Base-by-base conservation (phyloP, 1,140 invertebrate species). In the Bombus picipes region DNA sequence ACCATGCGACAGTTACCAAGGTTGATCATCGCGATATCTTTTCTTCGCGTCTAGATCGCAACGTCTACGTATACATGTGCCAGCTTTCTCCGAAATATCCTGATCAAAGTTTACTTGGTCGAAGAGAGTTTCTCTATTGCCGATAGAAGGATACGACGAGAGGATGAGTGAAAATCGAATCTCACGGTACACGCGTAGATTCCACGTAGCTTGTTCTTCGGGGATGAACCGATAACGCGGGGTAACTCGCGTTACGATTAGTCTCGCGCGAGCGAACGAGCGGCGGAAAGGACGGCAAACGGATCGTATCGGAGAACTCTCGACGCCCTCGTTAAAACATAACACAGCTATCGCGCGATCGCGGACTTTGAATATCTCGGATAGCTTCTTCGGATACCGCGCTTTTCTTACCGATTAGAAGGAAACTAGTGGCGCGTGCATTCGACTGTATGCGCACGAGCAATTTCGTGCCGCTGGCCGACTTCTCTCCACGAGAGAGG, bases 291-390 rank as follows among this genome's bases (percentile, higher is more conserved):
- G 47, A 53, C 2, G 18, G 47, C 18, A 53, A 53, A 53, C 47
- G 32, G 75, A 59, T 1, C 28, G 47, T 28, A 39, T 1, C 28
- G 4, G 32, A n/a, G 43, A 59, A 32, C 53, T 59, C 18, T 34
- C n/a, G 34, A 80, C 41, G 65, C 37, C 22, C 41, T 73, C 32
- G 62, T 53, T 72, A 34, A 12, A 68, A 71, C 41, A 66, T 39
- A 74, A 85, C 82, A n/a, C 87, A 82, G 79, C 62, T 87, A n/a
- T 83, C 62, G 80, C 6, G 53, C 68, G 79, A 87, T 83, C 25
- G 72, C 53, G 47, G 68, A 83, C 39, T 81, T 85, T 18, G 62
- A 47, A 62, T 85, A 85, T 65, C 47, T 76, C 25, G 10, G 41
- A 86, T 80, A 86, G n/a, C 80, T 59, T 65, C 25, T 77, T 34